Base-by-base conservation (phyloP, 2,113 vertebrate genomes). In the Callaeas wilsoni region DNA sequence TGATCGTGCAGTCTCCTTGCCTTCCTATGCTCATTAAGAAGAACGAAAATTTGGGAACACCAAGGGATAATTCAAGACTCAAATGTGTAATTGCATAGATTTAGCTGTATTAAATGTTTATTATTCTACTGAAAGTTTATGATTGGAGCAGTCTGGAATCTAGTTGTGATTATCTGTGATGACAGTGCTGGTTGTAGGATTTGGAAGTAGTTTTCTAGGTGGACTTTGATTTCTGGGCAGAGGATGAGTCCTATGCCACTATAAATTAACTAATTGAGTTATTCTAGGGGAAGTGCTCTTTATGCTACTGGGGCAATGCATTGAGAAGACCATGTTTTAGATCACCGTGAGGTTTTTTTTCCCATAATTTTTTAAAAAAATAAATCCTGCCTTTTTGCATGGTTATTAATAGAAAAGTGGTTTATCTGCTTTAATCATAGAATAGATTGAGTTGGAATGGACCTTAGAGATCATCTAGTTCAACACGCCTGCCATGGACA, bases 301-400 rank as follows among this genome's bases (percentile, higher is more conserved):
- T 23, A 3, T 82, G 69, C 12, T 92, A 21, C 46, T 82, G 33
- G 53, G 60, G 8, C 16, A 49, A 1, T 18, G 12, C 60, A 10
- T 79, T 50, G 39, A 85, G 42, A 70, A 86, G 27, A 32, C 35
- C 5, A 0, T 8, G 2, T 22, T 90, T 87, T 35, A 37, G 44
- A 41, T 79, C 10, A 70, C 67, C 8, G 14, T 49, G 32, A 9
- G 7, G n/a, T n/a, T n/a, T 3, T 42, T 90, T 84, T 74, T 74
- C n/a, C 25, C 15, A 3, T 83, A 9, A 7, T 0, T 71, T 53
- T 76, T 75, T 62, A 16, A 0, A 0, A 37, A 50, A 89, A 65
- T 4, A 77, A 76, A 63, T 52, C 21, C 29, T 52, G 9, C 13
- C 7, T 71, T 86, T 90, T 78, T n/a, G 29, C 1, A 0, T 44